Base-by-base conservation (phyloP, 2,113 vertebrate genomes). In the Aramus guarauna region DNA sequence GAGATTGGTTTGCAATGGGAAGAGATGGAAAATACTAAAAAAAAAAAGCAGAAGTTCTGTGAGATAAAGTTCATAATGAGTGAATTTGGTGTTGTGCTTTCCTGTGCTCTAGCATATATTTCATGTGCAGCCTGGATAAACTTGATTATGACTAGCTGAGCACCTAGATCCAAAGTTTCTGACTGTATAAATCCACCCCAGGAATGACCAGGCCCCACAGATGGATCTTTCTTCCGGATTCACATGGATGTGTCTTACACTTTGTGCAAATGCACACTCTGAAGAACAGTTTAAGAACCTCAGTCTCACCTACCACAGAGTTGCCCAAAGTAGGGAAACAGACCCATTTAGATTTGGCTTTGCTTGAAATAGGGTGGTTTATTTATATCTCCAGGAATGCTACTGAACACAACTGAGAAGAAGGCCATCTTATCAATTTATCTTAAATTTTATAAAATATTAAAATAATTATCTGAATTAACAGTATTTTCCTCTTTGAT, bases 11-110 rank as follows among this genome's bases (percentile, higher is more conserved):
- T 67, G 9, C 16, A 37, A 41, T 7, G 7, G 26, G 8, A 2
- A 22, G 41, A 15, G 22, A 20, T 36, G 12, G 10, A 24, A 29
- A 29, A 43, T 23, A 3, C 41, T 71, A 5, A 32, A 32, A 66
- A 15, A 15, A 15, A 2, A 59, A 20, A 1, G 1, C 12, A n/a
- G 5, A 3, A 3, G 1, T 0, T 3, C 23, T 18, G 4, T 36
- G 32, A 34, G 13, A 45, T 19, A 2, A 11, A 9, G 15, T 52
- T 52, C n/a, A n/a, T n/a, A n/a, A n/a, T n/a, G n/a, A n/a, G n/a
- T n/a, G n/a, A n/a, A n/a, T n/a, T n/a, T n/a, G n/a, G n/a, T n/a
- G n/a, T n/a, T 37, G 7, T 37, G 5, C 8, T 32, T 8, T 18
- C 15, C 26, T 36, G 12, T 11, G 9, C 29, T 37, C 1, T 9